Percentiles rank a stretch among this genome's conserved stretches.
These are phyloP conservation scores for Danio albolineatus DNA, from an alignment of 2,797 vertebrate species.

Conservation along the genomic window DNA sequence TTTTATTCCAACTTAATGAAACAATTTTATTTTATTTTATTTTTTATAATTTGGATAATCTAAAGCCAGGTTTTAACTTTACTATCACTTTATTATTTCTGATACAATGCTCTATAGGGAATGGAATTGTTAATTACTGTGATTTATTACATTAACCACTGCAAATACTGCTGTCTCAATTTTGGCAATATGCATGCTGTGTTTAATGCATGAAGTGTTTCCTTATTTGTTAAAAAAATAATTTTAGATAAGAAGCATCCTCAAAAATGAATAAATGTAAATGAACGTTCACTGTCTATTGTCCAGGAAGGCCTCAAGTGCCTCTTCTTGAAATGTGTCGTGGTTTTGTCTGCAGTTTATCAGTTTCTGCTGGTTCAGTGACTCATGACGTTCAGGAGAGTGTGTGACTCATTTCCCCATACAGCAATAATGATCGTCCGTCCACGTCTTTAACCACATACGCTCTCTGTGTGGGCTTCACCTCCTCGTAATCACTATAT, in stretches of 20 bases:
- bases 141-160: neutral
- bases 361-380: slow-evolving; percentile 57
- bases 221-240: neutral
- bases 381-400: slow-evolving; percentile 27
- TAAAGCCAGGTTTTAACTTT: no score
- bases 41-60: no score
- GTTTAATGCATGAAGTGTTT: neutral
- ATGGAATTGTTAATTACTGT: no score
- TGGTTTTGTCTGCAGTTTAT: neutral
- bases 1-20: no score
- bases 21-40: no score
- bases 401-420: slow-evolving; percentile 20
- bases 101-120: no score
- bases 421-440: slow-evolving; percentile 17
- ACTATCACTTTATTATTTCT: no score
- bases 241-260: neutral
- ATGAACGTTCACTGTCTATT: slow-evolving; percentile 22
- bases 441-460: neutral
- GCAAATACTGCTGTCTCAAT: neutral
- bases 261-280: slow-evolving; percentile 22
- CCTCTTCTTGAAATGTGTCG: neutral
- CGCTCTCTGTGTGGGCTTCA: slow-evolving; percentile 41
- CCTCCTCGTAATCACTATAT: slow-evolving; percentile 52
- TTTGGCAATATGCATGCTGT: neutral
- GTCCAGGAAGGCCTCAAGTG: neutral